These are phyloP conservation scores for Platycercus adscitus DNA, from an alignment of 2,113 vertebrate genomes.

Conservation along the genomic window DNA sequence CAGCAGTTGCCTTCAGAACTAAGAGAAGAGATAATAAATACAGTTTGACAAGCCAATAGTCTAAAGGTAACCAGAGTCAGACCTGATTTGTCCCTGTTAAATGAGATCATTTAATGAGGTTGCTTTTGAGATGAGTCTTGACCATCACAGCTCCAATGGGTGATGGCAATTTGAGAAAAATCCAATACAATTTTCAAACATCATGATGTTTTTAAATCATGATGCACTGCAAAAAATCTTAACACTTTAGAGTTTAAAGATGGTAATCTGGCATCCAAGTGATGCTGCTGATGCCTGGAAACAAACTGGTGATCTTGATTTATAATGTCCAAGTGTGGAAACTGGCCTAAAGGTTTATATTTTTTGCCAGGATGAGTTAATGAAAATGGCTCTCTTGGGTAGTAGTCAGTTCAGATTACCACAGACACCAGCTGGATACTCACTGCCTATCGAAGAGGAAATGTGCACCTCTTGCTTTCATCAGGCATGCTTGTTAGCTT, in stretches of 20 bases:
- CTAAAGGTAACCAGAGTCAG: neutral
- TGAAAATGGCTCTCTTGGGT: neutral
- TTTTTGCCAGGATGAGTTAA: slow-evolving; percentile 14
- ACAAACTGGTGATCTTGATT: neutral
- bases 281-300: neutral
- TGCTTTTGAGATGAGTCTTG: neutral
- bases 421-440: neutral
- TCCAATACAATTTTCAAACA: neutral
- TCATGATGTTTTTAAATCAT: neutral
- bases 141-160: neutral
- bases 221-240: neutral
- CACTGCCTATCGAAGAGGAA: neutral
- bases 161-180: neutral
- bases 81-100: neutral
- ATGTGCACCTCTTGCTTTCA: neutral
- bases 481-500: neutral
- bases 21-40: neutral
- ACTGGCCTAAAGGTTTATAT: neutral
- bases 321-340: neutral
- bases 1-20: accelerated
- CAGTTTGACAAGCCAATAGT: neutral
- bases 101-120: neutral
- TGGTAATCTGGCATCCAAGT: neutral
- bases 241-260: neutral
- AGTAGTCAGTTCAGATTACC: neutral